phyloP scores from a whole-genome alignment of 53 echinoderm and acorn worm species.

The Mesocentrotus franciscanus region DNA sequence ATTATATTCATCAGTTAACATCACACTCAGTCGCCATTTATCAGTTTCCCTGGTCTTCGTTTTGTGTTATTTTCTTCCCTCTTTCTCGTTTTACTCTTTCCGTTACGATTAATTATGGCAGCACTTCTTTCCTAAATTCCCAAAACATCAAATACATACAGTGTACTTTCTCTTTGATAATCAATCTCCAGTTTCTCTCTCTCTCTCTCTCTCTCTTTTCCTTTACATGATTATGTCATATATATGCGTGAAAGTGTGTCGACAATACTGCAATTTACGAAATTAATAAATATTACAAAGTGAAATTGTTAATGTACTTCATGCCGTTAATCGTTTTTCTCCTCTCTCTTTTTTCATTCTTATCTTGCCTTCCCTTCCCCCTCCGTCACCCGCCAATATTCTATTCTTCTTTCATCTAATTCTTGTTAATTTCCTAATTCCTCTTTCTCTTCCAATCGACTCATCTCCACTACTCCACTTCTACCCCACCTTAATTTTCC shows the following conservation, averaged over 20 bases:
- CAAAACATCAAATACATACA: no score
- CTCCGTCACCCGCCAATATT: background rate
- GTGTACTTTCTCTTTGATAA: no score
- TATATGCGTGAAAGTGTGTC: background rate
- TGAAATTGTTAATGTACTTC: background rate
- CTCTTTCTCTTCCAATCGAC: background rate
- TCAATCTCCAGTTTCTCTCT: no score
- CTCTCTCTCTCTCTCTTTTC: conserved; percentile 16
- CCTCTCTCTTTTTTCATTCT: background rate
- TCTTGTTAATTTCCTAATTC: background rate
- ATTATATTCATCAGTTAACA: no score
- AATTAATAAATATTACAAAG: no score
- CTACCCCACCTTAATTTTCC: background rate
- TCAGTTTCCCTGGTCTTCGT: no score
- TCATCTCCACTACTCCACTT: background rate
- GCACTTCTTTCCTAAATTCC: no score
- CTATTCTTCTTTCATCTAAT: background rate
- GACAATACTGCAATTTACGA: no score
- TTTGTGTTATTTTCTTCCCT: no score
- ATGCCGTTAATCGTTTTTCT: background rate
- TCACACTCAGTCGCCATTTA: no score
- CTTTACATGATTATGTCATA: background rate
- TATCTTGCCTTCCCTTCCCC: background rate
- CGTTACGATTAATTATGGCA: background rate
- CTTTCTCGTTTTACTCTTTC: background rate